Evolutionary conservation across 2,113 vertebrate genomes (phyloP), one percentile per base, ranked within the genome.

Genomic region (Amia ocellicauda): DNA sequence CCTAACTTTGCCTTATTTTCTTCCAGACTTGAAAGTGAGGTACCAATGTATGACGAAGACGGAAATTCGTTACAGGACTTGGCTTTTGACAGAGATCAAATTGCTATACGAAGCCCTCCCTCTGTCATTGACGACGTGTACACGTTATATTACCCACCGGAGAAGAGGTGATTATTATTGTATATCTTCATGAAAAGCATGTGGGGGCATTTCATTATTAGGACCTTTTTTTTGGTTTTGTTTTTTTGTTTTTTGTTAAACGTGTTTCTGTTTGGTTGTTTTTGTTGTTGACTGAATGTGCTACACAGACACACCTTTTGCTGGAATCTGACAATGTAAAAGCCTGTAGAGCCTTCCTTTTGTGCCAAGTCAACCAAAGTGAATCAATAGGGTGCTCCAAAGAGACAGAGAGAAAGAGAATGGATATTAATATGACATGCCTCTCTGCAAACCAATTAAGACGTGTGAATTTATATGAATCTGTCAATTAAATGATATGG

Each of bases 1-100:
- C 31, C 31, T 36, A 36, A 36, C n/a, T 36, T 36, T 7, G 1
- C 11, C 16, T 74, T 64, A 65, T 64, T 19, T 67, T 52, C 69
- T 78, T 71, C 20, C 84, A 97, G 94, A 86, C 85, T 93, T 56
- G 93, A 94, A 69, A 90, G 92, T 71, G 92, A 91, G 66, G 84
- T n/a, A n/a, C n/a, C n/a, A n/a, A n/a, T 87, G 58, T 97, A 94
- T 67, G 92, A 95, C 67, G 91, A 93, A 70, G 92, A 92, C 43
- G 94, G 92, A 14, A 90, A 91, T 68, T 88, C 87, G 14, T 84
- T 94, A 72, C 86, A 80, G 16, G 91, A 93, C 71, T 84, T 93
- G 81, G 88, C 91, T 66, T 94, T 92, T 7, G 92, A 94, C 68
- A 79, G 81, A 13, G 90, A 93, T 31, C 89, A 91, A 51, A 77